Evolutionary conservation across 2,113 vertebrate species (phyloP).

Genomic region (Columba livia): DNA sequence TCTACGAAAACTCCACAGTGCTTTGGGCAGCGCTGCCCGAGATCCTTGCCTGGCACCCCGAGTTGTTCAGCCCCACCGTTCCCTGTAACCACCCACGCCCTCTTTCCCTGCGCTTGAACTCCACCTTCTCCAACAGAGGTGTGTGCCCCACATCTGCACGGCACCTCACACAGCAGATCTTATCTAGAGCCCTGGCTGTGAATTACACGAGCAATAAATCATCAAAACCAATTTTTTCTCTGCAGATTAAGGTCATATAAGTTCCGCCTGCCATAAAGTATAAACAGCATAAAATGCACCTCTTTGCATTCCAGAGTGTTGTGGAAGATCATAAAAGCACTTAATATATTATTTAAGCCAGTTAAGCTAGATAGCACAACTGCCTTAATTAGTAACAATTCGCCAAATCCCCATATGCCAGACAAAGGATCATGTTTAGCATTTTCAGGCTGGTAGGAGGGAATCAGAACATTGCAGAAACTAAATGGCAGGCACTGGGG

Average conservation of each 20-base stretch:
- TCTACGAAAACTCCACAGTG: background rate
- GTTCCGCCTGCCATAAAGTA: background rate
- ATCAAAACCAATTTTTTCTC: background rate
- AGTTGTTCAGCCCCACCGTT: rapidly evolving
- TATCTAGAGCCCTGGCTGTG: background rate
- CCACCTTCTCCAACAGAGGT: background rate
- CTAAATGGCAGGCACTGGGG: background rate
- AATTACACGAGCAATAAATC: background rate
- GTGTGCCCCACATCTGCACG: background rate
- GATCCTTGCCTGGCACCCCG: background rate
- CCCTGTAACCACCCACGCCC: background rate
- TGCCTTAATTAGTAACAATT: constrained; percentile 58
- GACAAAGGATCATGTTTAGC: constrained; percentile 50
- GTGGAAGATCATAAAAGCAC: constrained; percentile 48
- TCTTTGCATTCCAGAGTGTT: background rate
- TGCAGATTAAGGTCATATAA: background rate
- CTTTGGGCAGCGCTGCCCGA: background rate
- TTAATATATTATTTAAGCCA: constrained; percentile 60
- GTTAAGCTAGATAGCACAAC: constrained; percentile 42
- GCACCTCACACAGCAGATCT: background rate
- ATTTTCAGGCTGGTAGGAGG: constrained; percentile 54
- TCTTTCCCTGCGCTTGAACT: background rate
- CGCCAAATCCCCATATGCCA: constrained; percentile 54
- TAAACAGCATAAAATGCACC: constrained; percentile 20
- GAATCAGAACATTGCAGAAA: constrained; percentile 21